Base-by-base conservation (phyloP, 2,888 invertebrate genomes). In the Hartigia nigra region DNA sequence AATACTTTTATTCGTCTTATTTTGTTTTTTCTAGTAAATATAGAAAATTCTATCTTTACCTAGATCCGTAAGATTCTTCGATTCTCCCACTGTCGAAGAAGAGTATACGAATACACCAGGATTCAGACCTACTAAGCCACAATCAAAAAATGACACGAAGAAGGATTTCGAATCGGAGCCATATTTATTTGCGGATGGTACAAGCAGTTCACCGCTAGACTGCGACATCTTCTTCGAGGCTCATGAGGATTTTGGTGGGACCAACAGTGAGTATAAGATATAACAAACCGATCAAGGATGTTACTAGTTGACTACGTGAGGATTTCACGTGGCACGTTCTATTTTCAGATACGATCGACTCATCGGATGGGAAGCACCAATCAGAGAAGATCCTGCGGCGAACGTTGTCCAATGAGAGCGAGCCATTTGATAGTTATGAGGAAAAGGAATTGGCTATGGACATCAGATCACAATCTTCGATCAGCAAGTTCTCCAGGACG, bases 331-430 rank as follows among this genome's bases (percentile, higher is more conserved):
- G 55, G 55, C 55, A 55, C 55, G 55, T 55, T 55, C 55, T 55
- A 55, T 55, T 55, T 55, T 55, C 23, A 55, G 55, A 55, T 55
- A 55, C 55, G 55, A 55, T 55, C 55, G 55, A 55, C 55, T 72
- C 72, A 72, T 34, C 72, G 32, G 72, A 32, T 11, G 32, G 32
- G 32, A 72, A 72, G 72, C 34, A 72, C 72, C 72, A 34, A 72
- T 72, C 80, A 70, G 81, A 82, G 37, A 84, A 82, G 81, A 86
- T 84, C 76, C 82, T 88, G 78, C 82, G 84, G 75, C 85, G 88
- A 74, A 87, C 86, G 69, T 81, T 89, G 81, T 88, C 89, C 80
- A 87, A 87, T 82, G 90, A 90, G 84, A 89, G 87, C 83, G 90
- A 89, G 77, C 86, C 88, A 9, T 87, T 86, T 82, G 88, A 89